Evolutionary conservation across 2,797 vertebrate genomes (phyloP), one percentile per base, ranked within the genome.

Genomic region (Falco cherrug): DNA sequence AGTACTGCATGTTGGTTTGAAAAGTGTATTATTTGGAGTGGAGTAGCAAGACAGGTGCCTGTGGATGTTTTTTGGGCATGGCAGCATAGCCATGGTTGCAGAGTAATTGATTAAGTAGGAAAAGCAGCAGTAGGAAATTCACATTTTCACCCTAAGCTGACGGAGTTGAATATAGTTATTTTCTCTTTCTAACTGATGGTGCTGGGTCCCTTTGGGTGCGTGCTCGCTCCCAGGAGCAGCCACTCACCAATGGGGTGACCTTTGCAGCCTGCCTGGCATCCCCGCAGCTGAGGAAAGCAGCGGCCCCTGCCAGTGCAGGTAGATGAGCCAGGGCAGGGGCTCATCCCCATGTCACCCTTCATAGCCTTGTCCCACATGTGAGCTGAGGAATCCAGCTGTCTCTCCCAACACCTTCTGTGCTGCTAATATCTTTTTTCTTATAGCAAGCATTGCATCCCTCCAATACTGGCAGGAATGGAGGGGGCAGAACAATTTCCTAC

Each of bases 311-410:
- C 12, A 3, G 7, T 7, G 35, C 5, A 4, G 12, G 31, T 45
- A 60, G 67, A 50, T 11, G 48, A 54, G 37, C 9, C 59, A 71
- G 59, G 41, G 37, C 47, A 45, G 20, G 13, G 22, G 16, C 37
- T 76, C 29, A 26, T 84, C 59, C 41, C 26, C 7, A 0, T 18
- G 24, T n/a, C 69, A 60, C 28, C 28, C 61, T 29, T 59, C 61
- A 7, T 14, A 14, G 18, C 50, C 43, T 48, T 3, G 2, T 67
- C 43, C 59, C 43, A 51, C 16, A 5, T 0, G 1, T 21, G 35
- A 69, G 5, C 12, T 47, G 60, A 25, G 24, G 19, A 51, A 69
- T 41, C 26, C 1, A 2, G 16, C 26, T 56, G 35, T 13, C 41
- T 37, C 56, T 60, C 71, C 60, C 45, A 84, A 50, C 26, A 16